Evolutionary conservation across 1,140 invertebrate species (phyloP).

Genomic region (Zaprionus kolodkinae): DNA sequence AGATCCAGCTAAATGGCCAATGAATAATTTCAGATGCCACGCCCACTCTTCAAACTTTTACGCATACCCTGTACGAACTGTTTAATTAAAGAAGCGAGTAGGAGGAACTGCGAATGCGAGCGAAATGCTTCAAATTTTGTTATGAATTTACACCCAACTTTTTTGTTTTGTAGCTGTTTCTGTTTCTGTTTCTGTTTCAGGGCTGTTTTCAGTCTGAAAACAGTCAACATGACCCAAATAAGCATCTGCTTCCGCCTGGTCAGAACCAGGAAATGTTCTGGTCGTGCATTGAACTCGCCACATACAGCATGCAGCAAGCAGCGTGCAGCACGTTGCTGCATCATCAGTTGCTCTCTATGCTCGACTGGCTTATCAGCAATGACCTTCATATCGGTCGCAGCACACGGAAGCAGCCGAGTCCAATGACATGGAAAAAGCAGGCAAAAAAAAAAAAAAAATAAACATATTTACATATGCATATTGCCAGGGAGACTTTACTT

Average conservation of each 20-base stretch:
- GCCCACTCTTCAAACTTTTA: conserved; percentile 58
- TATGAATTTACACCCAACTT: not conserved
- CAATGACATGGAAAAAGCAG: conserved; percentile 38
- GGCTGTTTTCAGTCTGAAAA: not conserved
- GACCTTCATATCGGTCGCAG: conserved; percentile 62
- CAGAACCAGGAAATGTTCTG: conserved; percentile 53
- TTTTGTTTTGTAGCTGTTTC: too few relatives aligned
- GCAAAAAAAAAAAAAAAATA: conserved; percentile 13
- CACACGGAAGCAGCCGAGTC: conserved; percentile 37
- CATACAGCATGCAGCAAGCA: conserved; percentile 23
- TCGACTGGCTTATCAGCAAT: conserved; percentile 70
- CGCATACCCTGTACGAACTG: conserved; percentile 31
- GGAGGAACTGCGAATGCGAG: conserved; percentile 22
- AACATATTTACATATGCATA: not conserved
- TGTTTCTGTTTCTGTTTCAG: not conserved
- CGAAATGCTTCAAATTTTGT: not conserved
- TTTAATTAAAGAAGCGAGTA: conserved; percentile 21
- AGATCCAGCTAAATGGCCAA: conserved; percentile 79
- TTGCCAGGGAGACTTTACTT: not conserved
- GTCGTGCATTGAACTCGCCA: conserved; percentile 56
- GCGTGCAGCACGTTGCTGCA: not conserved
- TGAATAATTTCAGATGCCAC: conserved; percentile 77
- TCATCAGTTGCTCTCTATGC: conserved; percentile 34
- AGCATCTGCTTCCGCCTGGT: conserved; percentile 51
- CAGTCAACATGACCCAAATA: conserved; percentile 48